Percentiles rank a stretch among this genome's conserved stretches.
Conservation (phyloP, 1,140 invertebrate species). For the Lucilia cuprina region DNA sequence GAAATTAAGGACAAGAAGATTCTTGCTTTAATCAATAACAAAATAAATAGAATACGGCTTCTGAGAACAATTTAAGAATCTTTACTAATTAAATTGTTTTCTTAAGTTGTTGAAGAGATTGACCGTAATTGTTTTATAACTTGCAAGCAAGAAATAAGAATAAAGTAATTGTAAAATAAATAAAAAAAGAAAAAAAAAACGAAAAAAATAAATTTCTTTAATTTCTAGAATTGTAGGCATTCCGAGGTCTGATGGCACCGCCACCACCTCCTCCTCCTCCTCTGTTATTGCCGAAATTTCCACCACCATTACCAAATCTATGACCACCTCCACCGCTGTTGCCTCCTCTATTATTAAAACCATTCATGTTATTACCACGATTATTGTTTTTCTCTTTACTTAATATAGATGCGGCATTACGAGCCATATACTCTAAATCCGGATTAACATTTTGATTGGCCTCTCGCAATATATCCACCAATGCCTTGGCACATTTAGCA, state of each 20-base stretch:
- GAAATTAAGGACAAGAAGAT: too few relatives aligned
- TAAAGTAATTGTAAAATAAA: not conserved
- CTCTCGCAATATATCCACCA: slow-evolving; percentile 88
- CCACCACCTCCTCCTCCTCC: slow-evolving; percentile 33
- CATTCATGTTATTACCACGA: not conserved
- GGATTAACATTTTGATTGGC: slow-evolving; percentile 75
- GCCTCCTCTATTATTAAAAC: slow-evolving; percentile 2
- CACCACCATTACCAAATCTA: slow-evolving; percentile 35
- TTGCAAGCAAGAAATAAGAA: too few relatives aligned
- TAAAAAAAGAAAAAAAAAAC: not conserved
- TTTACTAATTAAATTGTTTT: too few relatives aligned
- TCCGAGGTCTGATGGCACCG: slow-evolving; percentile 27
- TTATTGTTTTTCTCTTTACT: slow-evolving; percentile 36
- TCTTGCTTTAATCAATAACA: too few relatives aligned
- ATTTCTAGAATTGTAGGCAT: slow-evolving; percentile 35
- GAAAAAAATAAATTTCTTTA: not conserved
- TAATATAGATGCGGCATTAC: slow-evolving; percentile 47
- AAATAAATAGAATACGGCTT: too few relatives aligned
- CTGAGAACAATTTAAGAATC: too few relatives aligned
- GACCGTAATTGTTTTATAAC: too few relatives aligned
- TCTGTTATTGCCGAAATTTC: slow-evolving; percentile 3
- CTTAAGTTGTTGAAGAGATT: too few relatives aligned
- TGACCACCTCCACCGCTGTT: slow-evolving; percentile 20
- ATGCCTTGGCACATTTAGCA: slow-evolving; percentile 78
- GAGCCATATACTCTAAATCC: slow-evolving; percentile 69